phyloP scores from a whole-genome alignment of 2,113 vertebrate genomes.

The Hypanus sabinus region DNA sequence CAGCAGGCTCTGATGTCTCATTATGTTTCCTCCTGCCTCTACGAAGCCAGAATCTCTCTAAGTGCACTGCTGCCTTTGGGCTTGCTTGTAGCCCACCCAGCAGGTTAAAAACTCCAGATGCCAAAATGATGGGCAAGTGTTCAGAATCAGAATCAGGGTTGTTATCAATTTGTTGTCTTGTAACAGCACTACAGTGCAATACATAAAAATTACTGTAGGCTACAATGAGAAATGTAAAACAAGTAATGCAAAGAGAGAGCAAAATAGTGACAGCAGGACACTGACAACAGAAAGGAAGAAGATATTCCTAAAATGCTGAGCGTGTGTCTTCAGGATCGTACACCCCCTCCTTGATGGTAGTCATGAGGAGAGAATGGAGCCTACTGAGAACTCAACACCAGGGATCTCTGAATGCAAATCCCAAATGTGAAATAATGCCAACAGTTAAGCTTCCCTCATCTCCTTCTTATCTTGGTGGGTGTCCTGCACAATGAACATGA shows the following conservation, averaged over 20 bases:
- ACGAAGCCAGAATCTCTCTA: not conserved
- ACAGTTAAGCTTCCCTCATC: not conserved
- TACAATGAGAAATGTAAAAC: no score
- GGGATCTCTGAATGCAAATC: not conserved
- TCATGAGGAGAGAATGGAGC: no score
- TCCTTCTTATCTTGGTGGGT: not conserved
- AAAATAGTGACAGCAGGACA: no score
- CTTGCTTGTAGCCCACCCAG: not conserved
- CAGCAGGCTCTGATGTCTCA: not conserved
- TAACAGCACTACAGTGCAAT: no score
- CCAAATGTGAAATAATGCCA: not conserved
- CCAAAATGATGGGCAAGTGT: not conserved
- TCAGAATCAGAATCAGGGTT: no score
- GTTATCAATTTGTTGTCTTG: no score
- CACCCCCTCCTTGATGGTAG: no score
- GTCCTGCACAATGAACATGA: not conserved
- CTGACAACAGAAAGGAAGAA: no score
- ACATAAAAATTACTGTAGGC: no score
- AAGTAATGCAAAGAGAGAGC: no score
- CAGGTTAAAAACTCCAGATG: not conserved
- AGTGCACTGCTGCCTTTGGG: not conserved
- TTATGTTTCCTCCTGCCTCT: not conserved
- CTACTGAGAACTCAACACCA: not conserved
- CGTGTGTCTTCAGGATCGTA: no score
- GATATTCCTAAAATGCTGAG: no score